phyloP scores from a whole-genome alignment of 2,888 invertebrate species.

The Cephus nigrinus region DNA sequence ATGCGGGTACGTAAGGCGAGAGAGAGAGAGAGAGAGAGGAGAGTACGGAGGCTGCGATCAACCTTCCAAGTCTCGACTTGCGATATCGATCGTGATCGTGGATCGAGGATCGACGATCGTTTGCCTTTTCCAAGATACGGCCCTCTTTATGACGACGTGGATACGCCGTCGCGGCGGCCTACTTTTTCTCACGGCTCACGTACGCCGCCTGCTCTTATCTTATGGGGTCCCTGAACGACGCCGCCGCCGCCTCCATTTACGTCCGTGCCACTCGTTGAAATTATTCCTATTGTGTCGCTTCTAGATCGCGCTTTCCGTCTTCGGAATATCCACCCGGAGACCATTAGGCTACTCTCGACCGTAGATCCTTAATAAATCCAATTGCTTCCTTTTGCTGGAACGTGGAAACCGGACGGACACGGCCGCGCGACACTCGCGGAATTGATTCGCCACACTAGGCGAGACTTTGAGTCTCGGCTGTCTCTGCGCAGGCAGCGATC shows the following conservation, averaged over 20 bases:
- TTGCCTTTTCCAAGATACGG: conserved; percentile 36
- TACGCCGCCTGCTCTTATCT: conserved; percentile 29
- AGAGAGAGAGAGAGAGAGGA: too few species aligned
- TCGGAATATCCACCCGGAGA: not conserved
- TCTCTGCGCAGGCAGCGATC: not conserved
- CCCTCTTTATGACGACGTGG: conserved; percentile 1
- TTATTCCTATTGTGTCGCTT: conserved; percentile 25
- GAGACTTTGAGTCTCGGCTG: not conserved
- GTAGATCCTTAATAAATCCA: not conserved
- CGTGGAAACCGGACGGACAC: not conserved
- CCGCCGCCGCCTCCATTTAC: not conserved
- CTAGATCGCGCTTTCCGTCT: conserved; percentile 9
- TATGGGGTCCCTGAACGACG: conserved; percentile 27
- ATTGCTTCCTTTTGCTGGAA: not conserved
- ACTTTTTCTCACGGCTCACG: conserved; percentile 37
- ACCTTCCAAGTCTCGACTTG: not conserved
- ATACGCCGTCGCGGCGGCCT: conserved; percentile 29
- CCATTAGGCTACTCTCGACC: not conserved
- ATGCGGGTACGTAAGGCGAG: not conserved
- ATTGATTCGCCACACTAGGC: not conserved
- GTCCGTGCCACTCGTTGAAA: conserved; percentile 13
- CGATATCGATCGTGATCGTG: conserved; percentile 12
- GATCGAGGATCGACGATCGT: conserved; percentile 28
- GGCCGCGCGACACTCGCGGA: not conserved
- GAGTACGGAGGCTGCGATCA: not conserved